Percentiles rank a stretch among this genome's conserved stretches.
Evolutionary conservation across 2,113 vertebrate genomes (phyloP).

Genomic region (Siphamia tubifer): DNA sequence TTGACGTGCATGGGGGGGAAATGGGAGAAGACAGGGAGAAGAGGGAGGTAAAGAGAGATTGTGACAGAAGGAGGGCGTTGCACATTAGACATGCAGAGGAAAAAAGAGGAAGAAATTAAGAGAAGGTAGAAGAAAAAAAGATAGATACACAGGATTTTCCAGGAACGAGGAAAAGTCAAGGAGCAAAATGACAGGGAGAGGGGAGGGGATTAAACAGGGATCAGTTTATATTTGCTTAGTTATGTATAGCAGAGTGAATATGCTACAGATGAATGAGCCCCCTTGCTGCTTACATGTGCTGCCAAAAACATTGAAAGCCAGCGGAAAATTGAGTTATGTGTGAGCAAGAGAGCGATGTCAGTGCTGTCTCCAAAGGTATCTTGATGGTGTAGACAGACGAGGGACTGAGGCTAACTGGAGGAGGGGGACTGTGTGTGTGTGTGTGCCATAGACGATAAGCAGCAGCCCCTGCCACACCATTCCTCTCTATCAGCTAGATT

Average conservation of each 20-base stretch:
- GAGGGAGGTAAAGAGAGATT: conserved; percentile 4
- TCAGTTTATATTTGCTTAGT: conserved; percentile 70
- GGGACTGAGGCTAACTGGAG: conserved; percentile 26
- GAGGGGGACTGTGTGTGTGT: neutral
- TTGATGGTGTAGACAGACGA: conserved; percentile 52
- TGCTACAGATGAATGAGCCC: conserved; percentile 39
- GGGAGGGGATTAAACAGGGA: conserved; percentile 61
- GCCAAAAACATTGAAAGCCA: conserved; percentile 42
- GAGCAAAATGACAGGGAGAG: conserved; percentile 59
- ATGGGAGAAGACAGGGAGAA: conserved; percentile 13
- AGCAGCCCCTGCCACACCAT: conserved; percentile 30
- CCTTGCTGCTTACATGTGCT: conserved; percentile 38
- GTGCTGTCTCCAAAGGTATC: conserved; percentile 36
- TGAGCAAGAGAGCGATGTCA: conserved; percentile 40
- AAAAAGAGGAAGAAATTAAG: conserved; percentile 26
- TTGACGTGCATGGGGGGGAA: conserved; percentile 41
- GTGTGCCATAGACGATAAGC: conserved; percentile 56
- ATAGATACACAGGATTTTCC: conserved; percentile 58
- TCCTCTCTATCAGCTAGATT: conserved; percentile 45
- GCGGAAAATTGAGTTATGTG: conserved; percentile 4
- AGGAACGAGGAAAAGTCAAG: conserved; percentile 49
- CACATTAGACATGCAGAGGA: conserved; percentile 49
- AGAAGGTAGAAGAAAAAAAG: conserved; percentile 29
- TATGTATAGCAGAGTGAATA: conserved; percentile 57
- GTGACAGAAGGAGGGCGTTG: conserved; percentile 13